Base-by-base conservation (phyloP, 2,113 vertebrate genomes). In the Gallinago paraguaiae region DNA sequence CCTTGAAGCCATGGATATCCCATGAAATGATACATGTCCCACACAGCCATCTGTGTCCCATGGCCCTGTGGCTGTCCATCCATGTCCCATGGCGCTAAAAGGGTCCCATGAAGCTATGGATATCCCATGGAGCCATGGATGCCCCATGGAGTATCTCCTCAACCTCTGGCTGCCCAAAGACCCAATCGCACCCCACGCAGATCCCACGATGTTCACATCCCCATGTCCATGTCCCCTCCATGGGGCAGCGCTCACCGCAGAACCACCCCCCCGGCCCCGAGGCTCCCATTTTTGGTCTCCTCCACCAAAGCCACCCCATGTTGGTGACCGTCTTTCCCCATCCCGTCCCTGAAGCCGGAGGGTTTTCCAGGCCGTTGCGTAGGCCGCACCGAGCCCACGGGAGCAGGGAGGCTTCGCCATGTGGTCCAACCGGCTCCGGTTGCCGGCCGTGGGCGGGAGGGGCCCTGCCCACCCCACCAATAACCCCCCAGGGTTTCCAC, bases 321-420 rank as follows among this genome's bases (percentile, higher is more conserved):
- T 2, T 1, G 0, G 2, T 27, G n/a, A 20, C 35, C 2, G 0
- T 54, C 8, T 0, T 41, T 27, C 22, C 51, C 1, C 7, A 25
- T 48, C 74, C 33, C 0, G 0, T 8, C 4, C 67, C 87, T 5
- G 0, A 0, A 50, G 56, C 75, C 2, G 2, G 54, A 5, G 0
- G 0, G 30, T 80, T 27, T 71, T 64, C 80, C 60, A 0, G 27
- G 76, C 51, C 51, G 51, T 61, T 61, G 45, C n/a, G 60, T 4
- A 31, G 5, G 51, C 83, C 24, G 37, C 30, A 51, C 53, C 9
- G 2, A 57, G 17, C 31, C 75, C 39, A 3, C 3, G 17, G 72
- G 72, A 43, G 14, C 11, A 2, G 6, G 56, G n/a, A 43, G 4
- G 24, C 48, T 86, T 80, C 9, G 1, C 79, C 2, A 2, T 33